Evolutionary conservation across 2,888 invertebrate species (phyloP).

Genomic region (Neuroscelio doddi): DNA sequence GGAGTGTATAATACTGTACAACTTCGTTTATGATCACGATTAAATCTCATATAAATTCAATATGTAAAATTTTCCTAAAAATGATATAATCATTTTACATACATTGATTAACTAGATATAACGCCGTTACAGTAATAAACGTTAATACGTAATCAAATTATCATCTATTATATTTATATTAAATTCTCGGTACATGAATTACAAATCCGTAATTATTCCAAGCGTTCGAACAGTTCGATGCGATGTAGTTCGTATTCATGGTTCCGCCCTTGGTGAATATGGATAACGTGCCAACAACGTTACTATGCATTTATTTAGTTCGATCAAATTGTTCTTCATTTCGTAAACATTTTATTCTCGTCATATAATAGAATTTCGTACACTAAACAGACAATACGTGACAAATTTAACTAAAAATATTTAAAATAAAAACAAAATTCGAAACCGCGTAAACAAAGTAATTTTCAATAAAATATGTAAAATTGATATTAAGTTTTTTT

Average conservation of each 20-base stretch:
- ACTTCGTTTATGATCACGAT: too few relatives aligned
- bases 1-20: too few relatives aligned
- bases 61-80: too few relatives aligned
- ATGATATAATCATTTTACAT: too few relatives aligned
- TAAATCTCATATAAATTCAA: too few relatives aligned
- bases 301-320: constrained; percentile 13
- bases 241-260: constrained; percentile 12
- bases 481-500: too few relatives aligned
- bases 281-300: constrained; percentile 11
- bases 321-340: constrained; percentile 10
- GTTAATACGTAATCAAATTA: not conserved
- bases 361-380: constrained; percentile 3
- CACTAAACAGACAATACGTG: constrained; percentile 1
- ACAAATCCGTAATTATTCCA: constrained; percentile 12
- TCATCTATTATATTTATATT: not conserved
- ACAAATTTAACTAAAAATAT: not conserved
- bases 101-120: too few relatives aligned
- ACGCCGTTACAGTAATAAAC: too few relatives aligned
- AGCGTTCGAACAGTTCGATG: constrained; percentile 5
- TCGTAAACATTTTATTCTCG: constrained; percentile 8
- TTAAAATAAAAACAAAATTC: too few relatives aligned
- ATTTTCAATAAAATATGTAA: too few relatives aligned
- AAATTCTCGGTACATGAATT: constrained; percentile 12
- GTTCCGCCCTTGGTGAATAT: constrained; percentile 8
- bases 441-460: too few relatives aligned